phyloP scores from a whole-genome alignment of 2,797 vertebrate genomes.

The Sparus aurata region DNA sequence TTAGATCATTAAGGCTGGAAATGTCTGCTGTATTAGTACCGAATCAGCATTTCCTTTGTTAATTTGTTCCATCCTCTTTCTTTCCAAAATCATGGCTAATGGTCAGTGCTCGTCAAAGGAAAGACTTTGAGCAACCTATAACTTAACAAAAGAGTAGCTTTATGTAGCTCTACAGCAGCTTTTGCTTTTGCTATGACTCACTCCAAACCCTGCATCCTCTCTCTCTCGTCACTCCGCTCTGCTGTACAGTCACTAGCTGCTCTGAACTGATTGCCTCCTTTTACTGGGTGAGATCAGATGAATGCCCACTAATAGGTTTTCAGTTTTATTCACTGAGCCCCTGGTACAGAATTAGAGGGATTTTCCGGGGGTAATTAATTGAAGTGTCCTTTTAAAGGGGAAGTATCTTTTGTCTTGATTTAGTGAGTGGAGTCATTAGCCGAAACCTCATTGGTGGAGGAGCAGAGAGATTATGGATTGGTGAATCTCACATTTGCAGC shows the following conservation, averaged over 20 bases:
- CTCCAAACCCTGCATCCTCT: background rate
- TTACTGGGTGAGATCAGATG: slow-evolving; percentile 72
- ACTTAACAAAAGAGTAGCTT: slow-evolving; percentile 13
- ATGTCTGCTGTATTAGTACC: background rate
- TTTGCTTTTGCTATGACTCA: background rate
- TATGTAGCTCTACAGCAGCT: background rate
- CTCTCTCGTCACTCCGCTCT: slow-evolving; percentile 7
- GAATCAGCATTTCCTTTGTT: background rate
- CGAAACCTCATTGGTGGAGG: slow-evolving; percentile 50
- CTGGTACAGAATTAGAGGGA: slow-evolving; percentile 77
- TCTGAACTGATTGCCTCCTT: slow-evolving; percentile 70
- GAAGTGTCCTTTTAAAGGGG: slow-evolving; percentile 76
- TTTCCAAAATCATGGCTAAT: background rate
- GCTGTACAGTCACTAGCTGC: slow-evolving; percentile 49
- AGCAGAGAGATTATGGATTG: slow-evolving; percentile 55
- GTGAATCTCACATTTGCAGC: slow-evolving; percentile 46
- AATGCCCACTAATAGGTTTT: slow-evolving; percentile 83
- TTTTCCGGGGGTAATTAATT: slow-evolving; percentile 82
- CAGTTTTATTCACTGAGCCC: slow-evolving; percentile 81
- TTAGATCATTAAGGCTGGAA: background rate
- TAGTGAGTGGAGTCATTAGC: slow-evolving; percentile 71
- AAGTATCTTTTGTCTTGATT: slow-evolving; percentile 80
- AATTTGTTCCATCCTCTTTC: background rate
- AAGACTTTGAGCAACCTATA: background rate
- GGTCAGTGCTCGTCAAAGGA: background rate